Base-by-base conservation (phyloP, 2,797 vertebrate genomes). In the Salmo trutta region DNA sequence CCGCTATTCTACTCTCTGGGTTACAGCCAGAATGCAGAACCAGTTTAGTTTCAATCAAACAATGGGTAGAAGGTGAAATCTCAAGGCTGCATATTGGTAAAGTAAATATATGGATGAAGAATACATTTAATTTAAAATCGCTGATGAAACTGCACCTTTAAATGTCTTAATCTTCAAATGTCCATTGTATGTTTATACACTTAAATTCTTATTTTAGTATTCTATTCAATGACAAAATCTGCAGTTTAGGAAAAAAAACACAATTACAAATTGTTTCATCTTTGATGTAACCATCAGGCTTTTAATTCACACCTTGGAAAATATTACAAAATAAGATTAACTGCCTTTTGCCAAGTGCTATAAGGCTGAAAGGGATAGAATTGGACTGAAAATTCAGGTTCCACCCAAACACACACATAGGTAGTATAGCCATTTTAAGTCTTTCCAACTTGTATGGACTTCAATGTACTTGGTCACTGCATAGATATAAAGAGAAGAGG, bases 321-420 rank as follows among this genome's bases (percentile, higher is more conserved):
- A 88, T 84, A 83, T 85, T 89, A 90, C 86, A 89, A 89, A 88
- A 90, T 86, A 86, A 81, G 78, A 86, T 88, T 78, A 87, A 83
- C 69, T 78, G 85, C 86, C 83, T 82, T 86, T 77, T 70, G 83
- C 82, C 84, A 88, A 87, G 83, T 89, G 84, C 82, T 84, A 71
- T 81, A 85, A 90, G 87, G 85, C 85, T 72, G 73, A 81, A 79
- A 77, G 75, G 74, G 69, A 77, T 74, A 82, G 77, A 62, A 79
- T 62, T 79, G 84, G 78, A 87, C 78, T 82, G 80, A 78, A 85
- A 78, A 78, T 81, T 81, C 73, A 81, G 82, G 79, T 85, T 73
- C 62, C 29, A 75, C 33, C 71, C 6, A 56, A 65, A 19, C 62
- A 73, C 17, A 82, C 77, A 86, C 76, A 78, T 81, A 91, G 87